Evolutionary conservation across 2,888 invertebrate species (phyloP).

Genomic region (Crocallis elinguaria): DNA sequence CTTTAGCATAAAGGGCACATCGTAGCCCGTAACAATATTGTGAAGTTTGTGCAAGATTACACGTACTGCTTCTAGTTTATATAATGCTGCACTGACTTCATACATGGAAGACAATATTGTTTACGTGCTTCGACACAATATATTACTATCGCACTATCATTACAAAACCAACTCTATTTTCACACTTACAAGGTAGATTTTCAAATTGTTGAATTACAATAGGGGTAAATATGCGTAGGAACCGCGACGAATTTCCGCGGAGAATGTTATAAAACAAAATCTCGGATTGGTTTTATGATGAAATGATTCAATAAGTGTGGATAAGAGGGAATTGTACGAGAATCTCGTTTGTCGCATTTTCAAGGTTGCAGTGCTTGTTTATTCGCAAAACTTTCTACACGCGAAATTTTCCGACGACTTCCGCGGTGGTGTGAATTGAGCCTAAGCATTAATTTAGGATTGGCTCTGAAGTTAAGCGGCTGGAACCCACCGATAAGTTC

Average conservation of each 20-base stretch:
- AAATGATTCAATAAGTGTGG: constrained; percentile 35
- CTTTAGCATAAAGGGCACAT: too few species aligned
- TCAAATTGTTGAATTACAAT: background rate
- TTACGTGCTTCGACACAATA: constrained; percentile 39
- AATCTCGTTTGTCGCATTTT: constrained; percentile 20
- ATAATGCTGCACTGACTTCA: constrained; percentile 24
- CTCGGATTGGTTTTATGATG: constrained; percentile 42
- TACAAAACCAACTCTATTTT: constrained; percentile 16
- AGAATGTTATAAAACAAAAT: constrained; percentile 40
- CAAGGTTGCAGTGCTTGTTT: too few species aligned
- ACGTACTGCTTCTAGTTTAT: constrained; percentile 2
- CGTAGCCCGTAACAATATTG: too few species aligned
- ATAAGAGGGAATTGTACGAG: constrained; percentile 14
- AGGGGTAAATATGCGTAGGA: constrained; percentile 30
- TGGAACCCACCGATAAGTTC: too few species aligned
- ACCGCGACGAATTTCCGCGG: constrained; percentile 32
- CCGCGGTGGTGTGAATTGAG: too few species aligned
- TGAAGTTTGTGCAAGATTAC: background rate
- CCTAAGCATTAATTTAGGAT: too few species aligned
- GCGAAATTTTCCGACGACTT: too few species aligned
- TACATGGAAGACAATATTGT: constrained; percentile 38
- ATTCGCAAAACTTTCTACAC: too few species aligned
- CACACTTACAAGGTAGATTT: background rate
- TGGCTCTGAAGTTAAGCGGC: too few species aligned
- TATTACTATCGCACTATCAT: constrained; percentile 17